Evolutionary conservation across 2,113 vertebrate genomes (phyloP).

Genomic region (Ciconia maguari): DNA sequence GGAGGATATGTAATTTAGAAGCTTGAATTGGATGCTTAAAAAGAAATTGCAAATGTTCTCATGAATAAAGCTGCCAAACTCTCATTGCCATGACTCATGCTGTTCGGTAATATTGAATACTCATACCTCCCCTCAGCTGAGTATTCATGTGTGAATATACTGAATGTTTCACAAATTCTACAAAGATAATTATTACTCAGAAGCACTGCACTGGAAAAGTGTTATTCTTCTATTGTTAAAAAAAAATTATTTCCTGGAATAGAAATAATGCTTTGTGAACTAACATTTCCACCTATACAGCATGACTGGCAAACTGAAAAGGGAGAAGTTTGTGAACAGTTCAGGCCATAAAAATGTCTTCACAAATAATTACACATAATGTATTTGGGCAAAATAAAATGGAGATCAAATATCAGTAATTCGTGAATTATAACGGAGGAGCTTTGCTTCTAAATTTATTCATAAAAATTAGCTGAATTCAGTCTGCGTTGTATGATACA

Average conservation of each 20-base stretch:
- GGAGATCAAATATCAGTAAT: background rate
- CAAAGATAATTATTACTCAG: conserved; percentile 52
- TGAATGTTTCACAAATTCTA: conserved; percentile 49
- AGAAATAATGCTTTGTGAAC: background rate
- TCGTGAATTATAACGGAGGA: background rate
- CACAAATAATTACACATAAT: background rate
- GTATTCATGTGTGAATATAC: conserved; percentile 57
- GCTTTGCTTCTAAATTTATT: background rate
- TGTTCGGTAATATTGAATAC: conserved; percentile 29
- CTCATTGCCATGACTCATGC: conserved; percentile 34
- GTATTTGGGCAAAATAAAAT: background rate
- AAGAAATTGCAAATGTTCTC: conserved; percentile 58
- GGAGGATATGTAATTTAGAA: conserved; percentile 29
- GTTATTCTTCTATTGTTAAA: conserved; percentile 6
- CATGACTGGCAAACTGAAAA: background rate
- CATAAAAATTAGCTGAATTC: background rate
- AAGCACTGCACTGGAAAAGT: conserved; percentile 1
- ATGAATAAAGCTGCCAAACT: conserved; percentile 61
- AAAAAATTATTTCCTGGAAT: background rate
- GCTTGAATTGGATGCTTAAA: conserved; percentile 21
- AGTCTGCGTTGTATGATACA: background rate
- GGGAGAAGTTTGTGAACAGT: background rate
- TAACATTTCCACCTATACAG: background rate
- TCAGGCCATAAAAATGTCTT: background rate
- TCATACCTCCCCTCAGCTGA: background rate